Evolutionary conservation across 2,797 vertebrate species (phyloP).

Genomic region (Pantherophis alleghaniensis): DNA sequence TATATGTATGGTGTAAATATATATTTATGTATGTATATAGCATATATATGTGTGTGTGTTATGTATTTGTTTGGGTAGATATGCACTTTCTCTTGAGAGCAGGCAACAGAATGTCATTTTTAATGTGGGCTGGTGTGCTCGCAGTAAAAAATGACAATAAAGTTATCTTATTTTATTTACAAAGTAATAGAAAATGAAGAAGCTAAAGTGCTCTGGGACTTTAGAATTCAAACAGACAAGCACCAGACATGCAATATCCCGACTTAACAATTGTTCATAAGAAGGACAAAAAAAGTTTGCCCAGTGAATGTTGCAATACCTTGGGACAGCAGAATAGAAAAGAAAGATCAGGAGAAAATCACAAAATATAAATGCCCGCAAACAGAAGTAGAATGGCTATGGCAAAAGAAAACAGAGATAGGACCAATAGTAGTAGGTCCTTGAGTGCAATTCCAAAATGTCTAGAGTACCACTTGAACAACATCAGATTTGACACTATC

Average conservation of each 20-base stretch:
- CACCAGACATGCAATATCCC: not conserved
- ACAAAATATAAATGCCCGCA: not conserved
- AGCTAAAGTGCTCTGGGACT: not conserved
- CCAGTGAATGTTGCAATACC: not conserved
- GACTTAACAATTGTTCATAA: not conserved
- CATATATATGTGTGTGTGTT: no score
- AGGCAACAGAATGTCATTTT: no score
- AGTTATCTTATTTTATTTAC: not conserved
- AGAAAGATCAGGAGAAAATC: not conserved
- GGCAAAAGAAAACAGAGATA: not conserved
- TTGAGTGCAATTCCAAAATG: not conserved
- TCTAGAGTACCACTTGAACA: not conserved
- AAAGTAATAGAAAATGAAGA: not conserved
- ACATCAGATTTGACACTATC: not conserved
- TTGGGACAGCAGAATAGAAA: not conserved
- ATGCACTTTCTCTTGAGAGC: no score
- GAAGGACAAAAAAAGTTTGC: not conserved
- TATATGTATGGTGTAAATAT: no score
- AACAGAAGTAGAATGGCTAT: not conserved
- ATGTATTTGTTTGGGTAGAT: no score
- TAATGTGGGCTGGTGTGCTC: no score
- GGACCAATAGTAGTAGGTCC: not conserved
- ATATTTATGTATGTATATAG: no score
- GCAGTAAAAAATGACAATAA: no score
- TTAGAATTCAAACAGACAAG: not conserved